Base-by-base conservation (phyloP, 2,797 vertebrate species). In the Melanogrammus aeglefinus region DNA sequence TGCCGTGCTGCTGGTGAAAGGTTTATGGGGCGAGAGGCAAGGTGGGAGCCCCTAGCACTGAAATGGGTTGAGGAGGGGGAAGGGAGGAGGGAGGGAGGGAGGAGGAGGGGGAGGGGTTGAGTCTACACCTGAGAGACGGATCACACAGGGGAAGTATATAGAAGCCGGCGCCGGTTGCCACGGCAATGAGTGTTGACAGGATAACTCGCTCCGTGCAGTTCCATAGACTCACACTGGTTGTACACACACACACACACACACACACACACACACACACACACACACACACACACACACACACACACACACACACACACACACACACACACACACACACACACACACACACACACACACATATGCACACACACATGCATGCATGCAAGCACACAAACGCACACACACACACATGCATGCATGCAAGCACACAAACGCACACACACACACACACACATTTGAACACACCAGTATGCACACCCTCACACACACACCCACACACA, bases 1-100 rank as follows among this genome's bases (percentile, higher is more conserved):
- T 84, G 89, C 90, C 85, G 87, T 81, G n/a, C 85, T 83, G 88
- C 88, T 88, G 94, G 90, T 93, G 93, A 94, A 85, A 92, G 91
- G 84, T 94, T 94, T 93, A 92, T 91, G 88, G 89, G 88, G 85
- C 88, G 84, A 88, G 86, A 90, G 84, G 89, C 82, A 80, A 91
- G 86, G 84, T 90, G 81, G 87, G 89, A 90, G 89, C 88, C 84
- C 81, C 82, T 86, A 84, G 88, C 87, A 82, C 86, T 88, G 89
- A 90, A 91, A 87, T 83, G 75, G 72, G 83, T 76, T 51, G n/a
- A 79, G 86, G 80, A 80, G 87, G 5, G 51, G 2, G 9, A 18
- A 12, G 44, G 44, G 16, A 14, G 47, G 47, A 16, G 16, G 47
- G 47, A 4, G 44, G 44, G 85, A 84, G 86, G 84, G 86, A 14